These are phyloP conservation scores for Sympetrum striolatum DNA, from an alignment of 2,888 invertebrate genomes.

Conservation along the genomic window DNA sequence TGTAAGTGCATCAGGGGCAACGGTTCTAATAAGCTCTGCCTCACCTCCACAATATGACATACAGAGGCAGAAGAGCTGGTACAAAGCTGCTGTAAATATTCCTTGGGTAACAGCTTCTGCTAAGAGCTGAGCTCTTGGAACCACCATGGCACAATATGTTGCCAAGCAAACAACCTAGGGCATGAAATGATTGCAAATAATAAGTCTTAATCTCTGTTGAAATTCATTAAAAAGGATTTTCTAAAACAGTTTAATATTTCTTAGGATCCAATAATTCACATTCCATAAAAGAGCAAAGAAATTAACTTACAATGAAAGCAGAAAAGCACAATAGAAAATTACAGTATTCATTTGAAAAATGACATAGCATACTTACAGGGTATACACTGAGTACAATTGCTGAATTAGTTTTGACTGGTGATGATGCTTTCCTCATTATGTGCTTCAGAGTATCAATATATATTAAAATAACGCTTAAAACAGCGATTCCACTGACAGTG, in stretches of 20 bases:
- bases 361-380: slow-evolving; percentile 64
- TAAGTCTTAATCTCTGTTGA: too few relatives aligned
- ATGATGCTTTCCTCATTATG: slow-evolving; percentile 64
- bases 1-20: slow-evolving; percentile 66
- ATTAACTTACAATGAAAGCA: too few relatives aligned
- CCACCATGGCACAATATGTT: slow-evolving; percentile 65
- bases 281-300: too few relatives aligned
- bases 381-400: slow-evolving; percentile 69
- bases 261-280: too few relatives aligned
- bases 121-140: slow-evolving; percentile 71
- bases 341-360: background rate
- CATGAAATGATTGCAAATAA: background rate
- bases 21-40: slow-evolving; percentile 65
- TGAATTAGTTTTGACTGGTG: slow-evolving; percentile 64
- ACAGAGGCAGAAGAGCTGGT: slow-evolving; percentile 72
- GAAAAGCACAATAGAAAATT: too few relatives aligned
- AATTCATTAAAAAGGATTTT: too few relatives aligned
- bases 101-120: slow-evolving; percentile 74
- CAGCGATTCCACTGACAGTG: slow-evolving; percentile 62
- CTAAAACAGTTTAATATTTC: too few relatives aligned
- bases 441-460: slow-evolving; percentile 65
- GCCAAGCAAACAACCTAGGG: slow-evolving; percentile 67
- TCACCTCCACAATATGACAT: slow-evolving; percentile 71
- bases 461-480: slow-evolving; percentile 62
- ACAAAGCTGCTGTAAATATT: slow-evolving; percentile 72